Evolutionary conservation across 53 echinoderm and acorn worm species (phyloP), one percentile per base, ranked within the genome.

Genomic region (Henricia sp.): DNA sequence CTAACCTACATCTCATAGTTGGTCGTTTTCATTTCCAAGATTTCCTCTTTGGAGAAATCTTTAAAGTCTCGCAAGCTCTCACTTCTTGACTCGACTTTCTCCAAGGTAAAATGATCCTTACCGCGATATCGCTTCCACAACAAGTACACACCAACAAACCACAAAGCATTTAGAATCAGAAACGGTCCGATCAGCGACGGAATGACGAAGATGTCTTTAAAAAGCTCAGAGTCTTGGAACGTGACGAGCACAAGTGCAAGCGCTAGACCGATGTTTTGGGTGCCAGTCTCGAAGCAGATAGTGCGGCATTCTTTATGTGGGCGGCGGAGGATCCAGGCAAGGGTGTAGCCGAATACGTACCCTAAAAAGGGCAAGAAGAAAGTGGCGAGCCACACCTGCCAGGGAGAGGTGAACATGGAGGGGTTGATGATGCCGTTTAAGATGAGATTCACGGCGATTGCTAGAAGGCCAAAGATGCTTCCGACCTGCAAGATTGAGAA

Each of bases 241-340:
- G 93, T 84, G 37, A 96, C 73, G 16, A 88, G 70, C 53, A 96
- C 46, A 30, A 96, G 68, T 19, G 96, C 89, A 43, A 96, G 41
- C 9, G 93, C 91, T 50, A 96, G 84, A 3, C 91, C 89, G 34
- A 89, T 74, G 77, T 94, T 96, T 46, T 96, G 96, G 10, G 76
- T 52, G 25, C 96, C 96, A 0, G 96, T 96, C 86, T 96, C 96
- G 58, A 90, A 91, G 40, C 91, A 83, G 53, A 96, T 96, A 78
- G 96, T 94, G 21, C 96, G 93, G 68, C 96, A 94, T 37, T 94
- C 88, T 2, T 39, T 68, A 51, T 86, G 70, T 9, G 89, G 60
- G 30, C 92, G 91, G 19, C 94, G 89, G 1, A 96, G 46, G 32
- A 84, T n/a, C 44, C 67, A 82, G 9, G 96, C 89, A 2, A 96